Percentiles rank a stretch among this genome's conserved stretches.
phyloP scores from a whole-genome alignment of 2,888 invertebrate species.

The Mythimna pallens region DNA sequence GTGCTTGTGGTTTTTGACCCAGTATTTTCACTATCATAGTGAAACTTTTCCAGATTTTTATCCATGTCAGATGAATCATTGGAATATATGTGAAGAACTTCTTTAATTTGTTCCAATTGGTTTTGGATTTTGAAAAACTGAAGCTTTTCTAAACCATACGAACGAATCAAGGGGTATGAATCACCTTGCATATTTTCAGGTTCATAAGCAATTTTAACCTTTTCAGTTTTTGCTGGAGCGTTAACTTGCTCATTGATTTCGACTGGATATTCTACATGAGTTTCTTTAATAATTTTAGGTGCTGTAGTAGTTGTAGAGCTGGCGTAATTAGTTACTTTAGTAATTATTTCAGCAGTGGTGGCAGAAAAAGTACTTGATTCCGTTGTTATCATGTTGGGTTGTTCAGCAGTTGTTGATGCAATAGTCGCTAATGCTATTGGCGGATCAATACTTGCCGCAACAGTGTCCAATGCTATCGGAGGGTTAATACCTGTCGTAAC shows the following conservation, averaged over 20 bases:
- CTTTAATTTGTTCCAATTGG: slow-evolving; percentile 81
- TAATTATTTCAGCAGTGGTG: slow-evolving; percentile 50
- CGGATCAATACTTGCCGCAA: slow-evolving; percentile 14
- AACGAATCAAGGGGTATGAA: slow-evolving; percentile 82
- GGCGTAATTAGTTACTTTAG: slow-evolving; percentile 48
- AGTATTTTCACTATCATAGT: slow-evolving; percentile 77
- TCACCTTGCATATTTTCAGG: slow-evolving; percentile 86
- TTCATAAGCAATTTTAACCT: slow-evolving; percentile 79
- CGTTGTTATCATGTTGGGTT: neutral
- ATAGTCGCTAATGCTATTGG: slow-evolving; percentile 2
- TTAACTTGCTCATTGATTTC: slow-evolving; percentile 67
- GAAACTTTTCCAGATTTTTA: slow-evolving; percentile 76
- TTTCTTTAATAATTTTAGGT: slow-evolving; percentile 54
- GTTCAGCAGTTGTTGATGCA: slow-evolving; percentile 28
- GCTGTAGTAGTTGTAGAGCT: slow-evolving; percentile 43
- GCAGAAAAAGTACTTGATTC: slow-evolving; percentile 23
- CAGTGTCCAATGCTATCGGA: neutral
- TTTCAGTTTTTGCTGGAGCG: slow-evolving; percentile 44
- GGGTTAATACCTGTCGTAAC: slow-evolving; percentile 7
- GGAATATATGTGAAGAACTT: slow-evolving; percentile 82
- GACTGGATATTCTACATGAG: slow-evolving; percentile 67
- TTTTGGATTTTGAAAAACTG: slow-evolving; percentile 82
- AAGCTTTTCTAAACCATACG: slow-evolving; percentile 85
- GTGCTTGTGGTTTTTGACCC: slow-evolving; percentile 35
- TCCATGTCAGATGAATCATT: slow-evolving; percentile 77